Evolutionary conservation across 2,888 invertebrate genomes (phyloP), one percentile per base, ranked within the genome.

Genomic region (Polymixis lichenea): DNA sequence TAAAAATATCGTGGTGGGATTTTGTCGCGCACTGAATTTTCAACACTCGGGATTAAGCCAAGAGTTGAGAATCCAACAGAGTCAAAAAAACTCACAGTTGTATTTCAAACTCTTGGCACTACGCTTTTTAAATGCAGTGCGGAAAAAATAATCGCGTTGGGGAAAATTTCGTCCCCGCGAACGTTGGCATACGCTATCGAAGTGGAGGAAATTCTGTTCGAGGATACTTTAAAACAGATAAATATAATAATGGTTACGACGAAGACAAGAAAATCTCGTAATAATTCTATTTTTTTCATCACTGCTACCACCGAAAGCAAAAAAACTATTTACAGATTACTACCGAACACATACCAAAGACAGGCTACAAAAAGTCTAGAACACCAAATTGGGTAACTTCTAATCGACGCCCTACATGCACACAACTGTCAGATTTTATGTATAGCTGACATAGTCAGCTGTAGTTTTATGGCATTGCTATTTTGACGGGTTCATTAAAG

Each of bases 401-500:
- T 60, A 43, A 46, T 69, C 15, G 19, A 8, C 7, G n/a, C 67
- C 22, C 43, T 56, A 17, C 43, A 19, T 17, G 25, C 38, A 25
- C 38, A 46, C 1, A 43, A 61, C 22, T 17, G 46, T 17, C 28
- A 3, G 15, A 9, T 71, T 71, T 25, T 19, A 51, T 0, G 9
- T 38, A 25, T 9, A 22, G 22, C n/a, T 75, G 19, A 43, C n/a
- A 51, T 38, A n/a, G 4, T 51, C 9, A 64, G 19, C 32, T 32
- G 8, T 25, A 46, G 9, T 25, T 46, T 46, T 22, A 46, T 61
- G 15, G 3, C 25, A 19, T 22, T 38, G 32, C 38, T 60, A 66
- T 32, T 53, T 58, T 2, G n/a, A 13, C 22, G 25, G 9, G n/a
- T n/a, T 62, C 11, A 56, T 64, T 77, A 77, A 53, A 64, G 53